A percentile compares a stretch with the other conserved stretches of the same genome.
Evolutionary conservation across 2,113 vertebrate species (phyloP).

Genomic region (Colius striatus): DNA sequence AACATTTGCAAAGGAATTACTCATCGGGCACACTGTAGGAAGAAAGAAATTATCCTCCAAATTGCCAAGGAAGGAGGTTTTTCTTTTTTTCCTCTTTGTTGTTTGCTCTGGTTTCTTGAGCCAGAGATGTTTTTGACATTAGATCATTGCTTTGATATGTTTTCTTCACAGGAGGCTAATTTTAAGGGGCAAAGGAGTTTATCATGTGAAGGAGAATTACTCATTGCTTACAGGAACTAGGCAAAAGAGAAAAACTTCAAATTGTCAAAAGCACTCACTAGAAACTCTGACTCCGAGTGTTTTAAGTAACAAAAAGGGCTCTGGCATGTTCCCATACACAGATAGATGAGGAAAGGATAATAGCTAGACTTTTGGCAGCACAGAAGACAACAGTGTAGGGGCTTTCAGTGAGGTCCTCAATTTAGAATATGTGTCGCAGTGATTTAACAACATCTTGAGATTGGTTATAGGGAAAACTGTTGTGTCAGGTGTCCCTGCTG

Average conservation of each 20-base stretch:
- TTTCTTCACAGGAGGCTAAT: slow-evolving; percentile 54
- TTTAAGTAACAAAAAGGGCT: background rate
- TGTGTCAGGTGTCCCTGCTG: background rate
- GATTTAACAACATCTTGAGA: background rate
- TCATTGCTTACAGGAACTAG: slow-evolving; percentile 44
- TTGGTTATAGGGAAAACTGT: background rate
- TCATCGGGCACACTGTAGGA: slow-evolving; percentile 29
- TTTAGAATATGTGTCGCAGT: background rate
- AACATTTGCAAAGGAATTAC: slow-evolving; percentile 55
- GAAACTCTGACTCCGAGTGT: background rate
- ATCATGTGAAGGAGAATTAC: slow-evolving; percentile 33
- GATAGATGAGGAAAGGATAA: background rate
- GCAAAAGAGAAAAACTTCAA: slow-evolving; percentile 25
- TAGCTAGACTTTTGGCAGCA: background rate
- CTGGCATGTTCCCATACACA: background rate
- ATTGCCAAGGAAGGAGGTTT: slow-evolving; percentile 1
- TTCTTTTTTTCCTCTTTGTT: background rate
- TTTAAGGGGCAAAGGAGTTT: slow-evolving; percentile 42
- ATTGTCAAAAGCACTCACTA: slow-evolving; percentile 13
- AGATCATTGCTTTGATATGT: slow-evolving; percentile 47
- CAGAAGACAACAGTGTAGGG: background rate
- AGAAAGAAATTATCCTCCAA: slow-evolving; percentile 46
- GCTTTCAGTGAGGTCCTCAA: background rate
- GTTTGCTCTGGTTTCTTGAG: slow-evolving; percentile 36
- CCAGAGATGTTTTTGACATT: slow-evolving; percentile 42